Evolutionary conservation across 2,888 invertebrate species (phyloP).

Genomic region (Sthenelais limicola): DNA sequence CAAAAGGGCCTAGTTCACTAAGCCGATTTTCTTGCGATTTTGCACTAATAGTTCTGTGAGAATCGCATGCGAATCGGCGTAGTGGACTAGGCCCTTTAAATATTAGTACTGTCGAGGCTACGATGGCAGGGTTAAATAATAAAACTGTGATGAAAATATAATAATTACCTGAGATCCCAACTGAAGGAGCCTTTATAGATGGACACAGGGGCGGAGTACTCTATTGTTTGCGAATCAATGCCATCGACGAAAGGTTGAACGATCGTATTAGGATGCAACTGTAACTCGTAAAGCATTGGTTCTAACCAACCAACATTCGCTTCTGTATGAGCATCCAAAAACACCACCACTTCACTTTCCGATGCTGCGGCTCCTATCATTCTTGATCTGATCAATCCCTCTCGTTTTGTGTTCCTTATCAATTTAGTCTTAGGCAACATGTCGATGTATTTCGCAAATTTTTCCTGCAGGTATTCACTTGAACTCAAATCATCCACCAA

Average conservation of each 20-base stretch:
- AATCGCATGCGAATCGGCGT: no score
- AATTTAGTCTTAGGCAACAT: constrained; percentile 51
- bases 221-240: constrained; percentile 44
- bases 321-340: constrained; percentile 54
- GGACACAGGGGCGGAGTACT: constrained; percentile 21
- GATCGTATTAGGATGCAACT: constrained; percentile 42
- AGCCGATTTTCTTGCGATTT: no score
- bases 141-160: no score
- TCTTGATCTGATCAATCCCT: constrained; percentile 50
- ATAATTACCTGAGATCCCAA: constrained; percentile 51
- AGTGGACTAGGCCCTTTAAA: no score
- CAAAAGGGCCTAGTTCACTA: no score
- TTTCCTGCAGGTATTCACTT: constrained; percentile 38
- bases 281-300: constrained; percentile 49
- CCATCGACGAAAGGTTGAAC: constrained; percentile 52
- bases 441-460: constrained; percentile 42
- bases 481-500: constrained; percentile 52
- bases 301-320: constrained; percentile 52
- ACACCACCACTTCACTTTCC: constrained; percentile 47
- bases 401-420: constrained; percentile 47
- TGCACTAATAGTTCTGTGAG: no score
- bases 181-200: constrained; percentile 46
- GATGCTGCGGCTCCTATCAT: constrained; percentile 46
- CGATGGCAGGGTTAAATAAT: no score
- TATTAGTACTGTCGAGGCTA: no score